Percentiles rank a stretch among this genome's conserved stretches.
Evolutionary conservation across 35 echinoderm and acorn worm genomes (phyloP).

Genomic region (Heliocidaris erythrogramma): DNA sequence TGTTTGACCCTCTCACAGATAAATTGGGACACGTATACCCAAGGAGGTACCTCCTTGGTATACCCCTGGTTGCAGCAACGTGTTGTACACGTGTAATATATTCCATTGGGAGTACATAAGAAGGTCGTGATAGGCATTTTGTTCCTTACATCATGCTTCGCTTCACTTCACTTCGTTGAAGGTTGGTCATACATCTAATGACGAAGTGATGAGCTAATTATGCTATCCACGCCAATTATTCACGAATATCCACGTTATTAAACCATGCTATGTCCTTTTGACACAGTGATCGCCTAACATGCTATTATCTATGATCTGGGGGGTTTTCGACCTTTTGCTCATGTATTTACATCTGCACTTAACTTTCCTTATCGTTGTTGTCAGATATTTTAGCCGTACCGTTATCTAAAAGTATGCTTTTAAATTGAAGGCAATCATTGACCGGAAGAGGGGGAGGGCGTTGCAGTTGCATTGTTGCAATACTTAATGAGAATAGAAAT

Average conservation of each 20-base stretch:
- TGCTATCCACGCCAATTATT: neutral
- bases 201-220: constrained; percentile 12
- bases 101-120: neutral
- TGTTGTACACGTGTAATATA: neutral
- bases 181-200: constrained; percentile 8
- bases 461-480: too few species aligned
- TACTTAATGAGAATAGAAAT: too few species aligned
- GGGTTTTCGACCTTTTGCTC: too few species aligned
- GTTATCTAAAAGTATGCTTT: too few species aligned
- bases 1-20: neutral
- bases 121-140: neutral
- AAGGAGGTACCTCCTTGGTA: too few species aligned
- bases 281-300: too few species aligned
- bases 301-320: too few species aligned
- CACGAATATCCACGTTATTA: neutral
- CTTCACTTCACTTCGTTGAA: neutral
- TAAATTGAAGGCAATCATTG: too few species aligned
- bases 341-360: too few species aligned
- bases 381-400: too few species aligned
- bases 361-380: too few species aligned
- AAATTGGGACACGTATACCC: neutral
- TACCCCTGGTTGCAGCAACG: neutral
- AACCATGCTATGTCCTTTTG: neutral
- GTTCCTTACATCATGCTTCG: neutral
- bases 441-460: too few species aligned